Percentiles rank a stretch among this genome's conserved stretches.
These are phyloP conservation scores for Microplitis demolitor DNA, from an alignment of 1,140 invertebrate genomes.

Conservation along the genomic window DNA sequence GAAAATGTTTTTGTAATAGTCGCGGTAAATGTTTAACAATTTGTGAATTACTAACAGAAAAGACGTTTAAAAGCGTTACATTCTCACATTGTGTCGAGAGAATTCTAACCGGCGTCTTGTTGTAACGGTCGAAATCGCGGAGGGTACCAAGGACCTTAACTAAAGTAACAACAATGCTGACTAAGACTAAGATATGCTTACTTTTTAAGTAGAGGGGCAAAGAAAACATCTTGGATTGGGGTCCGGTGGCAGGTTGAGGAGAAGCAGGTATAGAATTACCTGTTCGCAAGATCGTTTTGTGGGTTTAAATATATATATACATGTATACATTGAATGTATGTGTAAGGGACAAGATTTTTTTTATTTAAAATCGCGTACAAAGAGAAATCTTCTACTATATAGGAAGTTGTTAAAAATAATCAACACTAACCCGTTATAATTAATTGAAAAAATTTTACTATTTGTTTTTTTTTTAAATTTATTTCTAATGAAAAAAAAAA, in stretches of 20 bases:
- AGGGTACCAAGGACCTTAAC: background rate
- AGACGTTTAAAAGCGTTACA: background rate
- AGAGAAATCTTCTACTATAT: too few species aligned
- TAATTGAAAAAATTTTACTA: too few species aligned
- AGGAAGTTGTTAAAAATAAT: too few species aligned
- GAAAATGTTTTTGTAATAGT: background rate
- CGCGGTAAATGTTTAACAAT: too few species aligned
- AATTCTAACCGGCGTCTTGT: slow-evolving; percentile 17
- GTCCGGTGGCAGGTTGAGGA: slow-evolving; percentile 17
- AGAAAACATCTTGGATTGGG: background rate
- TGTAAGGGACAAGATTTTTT: background rate
- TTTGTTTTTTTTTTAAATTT: background rate
- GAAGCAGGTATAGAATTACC: slow-evolving; percentile 23
- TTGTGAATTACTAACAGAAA: background rate
- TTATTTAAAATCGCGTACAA: background rate
- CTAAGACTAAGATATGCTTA: background rate
- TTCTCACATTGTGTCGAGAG: slow-evolving; percentile 14
- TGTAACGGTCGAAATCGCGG: slow-evolving; percentile 19
- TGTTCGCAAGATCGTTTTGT: background rate
- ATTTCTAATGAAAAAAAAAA: background rate
- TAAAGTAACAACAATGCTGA: background rate
- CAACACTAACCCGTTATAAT: too few species aligned
- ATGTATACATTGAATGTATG: background rate
- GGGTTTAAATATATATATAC: too few species aligned
- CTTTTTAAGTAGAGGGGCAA: background rate